A percentile compares a stretch with the other conserved stretches of the same genome.
Evolutionary conservation across 1,140 invertebrate species (phyloP).

Genomic region (Anastrepha obliqua): DNA sequence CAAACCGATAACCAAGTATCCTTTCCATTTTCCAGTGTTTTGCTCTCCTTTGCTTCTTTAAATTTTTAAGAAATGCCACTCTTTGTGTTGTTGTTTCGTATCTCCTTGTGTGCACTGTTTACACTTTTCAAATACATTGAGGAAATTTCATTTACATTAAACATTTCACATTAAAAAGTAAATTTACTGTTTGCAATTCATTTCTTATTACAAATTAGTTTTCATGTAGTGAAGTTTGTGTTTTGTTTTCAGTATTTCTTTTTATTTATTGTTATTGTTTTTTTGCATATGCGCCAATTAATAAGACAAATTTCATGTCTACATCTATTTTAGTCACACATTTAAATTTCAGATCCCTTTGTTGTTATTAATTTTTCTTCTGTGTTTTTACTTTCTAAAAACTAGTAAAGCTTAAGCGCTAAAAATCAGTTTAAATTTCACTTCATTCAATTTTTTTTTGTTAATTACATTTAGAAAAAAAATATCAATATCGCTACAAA

Average conservation of each 20-base stretch:
- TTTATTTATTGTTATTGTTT: background rate
- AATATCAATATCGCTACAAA: slow-evolving; percentile 31
- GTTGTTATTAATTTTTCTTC: slow-evolving; percentile 59
- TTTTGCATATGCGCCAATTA: background rate
- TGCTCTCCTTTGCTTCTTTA: background rate
- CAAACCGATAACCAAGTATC: too few species aligned
- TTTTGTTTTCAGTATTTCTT: background rate
- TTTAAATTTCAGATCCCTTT: background rate
- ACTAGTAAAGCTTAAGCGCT: slow-evolving; percentile 50
- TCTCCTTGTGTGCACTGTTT: too few species aligned
- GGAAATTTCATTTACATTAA: background rate
- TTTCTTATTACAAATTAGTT: background rate
- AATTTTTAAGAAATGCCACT: background rate
- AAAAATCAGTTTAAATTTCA: slow-evolving; percentile 26
- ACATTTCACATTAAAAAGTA: slow-evolving; percentile 23
- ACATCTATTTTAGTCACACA: background rate
- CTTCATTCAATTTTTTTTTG: slow-evolving; percentile 22
- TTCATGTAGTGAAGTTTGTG: too few species aligned
- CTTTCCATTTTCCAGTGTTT: background rate
- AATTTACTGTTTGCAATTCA: background rate
- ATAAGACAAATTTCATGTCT: background rate
- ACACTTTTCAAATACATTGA: background rate
- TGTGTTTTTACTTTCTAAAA: slow-evolving; percentile 52
- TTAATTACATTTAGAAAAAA: slow-evolving; percentile 43
- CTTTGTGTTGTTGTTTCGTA: too few species aligned